phyloP scores from a whole-genome alignment of 2,797 vertebrate species.

The Sebastes nivosus region DNA sequence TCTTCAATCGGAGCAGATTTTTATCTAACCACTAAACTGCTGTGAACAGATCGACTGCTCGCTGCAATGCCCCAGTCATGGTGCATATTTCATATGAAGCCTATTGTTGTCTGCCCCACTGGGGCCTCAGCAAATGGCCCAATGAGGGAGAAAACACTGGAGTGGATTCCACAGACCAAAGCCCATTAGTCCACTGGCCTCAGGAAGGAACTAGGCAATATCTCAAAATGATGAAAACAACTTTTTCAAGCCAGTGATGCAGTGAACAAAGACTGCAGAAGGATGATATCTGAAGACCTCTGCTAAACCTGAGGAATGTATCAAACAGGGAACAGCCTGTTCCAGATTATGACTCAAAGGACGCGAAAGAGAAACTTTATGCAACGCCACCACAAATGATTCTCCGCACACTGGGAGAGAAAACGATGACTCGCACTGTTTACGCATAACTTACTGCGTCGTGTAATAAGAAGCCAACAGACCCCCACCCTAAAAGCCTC shows the following conservation, averaged over 20 bases:
- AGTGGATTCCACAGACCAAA: slow-evolving; percentile 67
- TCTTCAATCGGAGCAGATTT: slow-evolving; percentile 54
- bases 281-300: slow-evolving; percentile 60
- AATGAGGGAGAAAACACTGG: slow-evolving; percentile 59
- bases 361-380: slow-evolving; percentile 46
- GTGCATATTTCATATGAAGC: slow-evolving; percentile 73
- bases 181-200: slow-evolving; percentile 69
- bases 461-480: slow-evolving; percentile 21
- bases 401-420: slow-evolving; percentile 18
- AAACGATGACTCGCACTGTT: slow-evolving; percentile 43
- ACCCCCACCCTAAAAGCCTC: slow-evolving; percentile 38
- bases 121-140: slow-evolving; percentile 68
- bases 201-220: slow-evolving; percentile 72
- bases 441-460: slow-evolving; percentile 33
- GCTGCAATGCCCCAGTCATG: slow-evolving; percentile 61
- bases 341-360: slow-evolving; percentile 56
- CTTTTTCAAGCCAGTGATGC: slow-evolving; percentile 48
- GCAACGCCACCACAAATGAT: slow-evolving; percentile 30
- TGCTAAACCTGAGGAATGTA: slow-evolving; percentile 70
- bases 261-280: slow-evolving; percentile 47
- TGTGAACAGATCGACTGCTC: slow-evolving; percentile 51
- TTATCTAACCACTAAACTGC: slow-evolving; percentile 67
- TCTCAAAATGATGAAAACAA: slow-evolving; percentile 74
- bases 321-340: slow-evolving; percentile 54
- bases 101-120: slow-evolving; percentile 70